A percentile compares a stretch with the other conserved stretches of the same genome.
Evolutionary conservation across 1,140 invertebrate genomes (phyloP).

Genomic region (Microvelia longipes): DNA sequence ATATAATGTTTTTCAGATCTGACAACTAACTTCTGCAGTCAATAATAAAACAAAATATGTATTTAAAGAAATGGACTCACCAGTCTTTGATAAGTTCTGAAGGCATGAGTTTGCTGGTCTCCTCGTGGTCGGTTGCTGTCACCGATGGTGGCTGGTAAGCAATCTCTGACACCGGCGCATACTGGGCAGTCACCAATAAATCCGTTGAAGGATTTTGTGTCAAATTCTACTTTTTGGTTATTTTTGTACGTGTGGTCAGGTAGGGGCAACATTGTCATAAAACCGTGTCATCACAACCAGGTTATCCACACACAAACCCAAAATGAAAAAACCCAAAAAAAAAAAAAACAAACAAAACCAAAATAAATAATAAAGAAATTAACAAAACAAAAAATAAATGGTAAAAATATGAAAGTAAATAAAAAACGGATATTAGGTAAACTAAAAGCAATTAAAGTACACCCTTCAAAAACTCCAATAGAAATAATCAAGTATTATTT

Average conservation of each 20-base stretch:
- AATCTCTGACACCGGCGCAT: conserved; percentile 49
- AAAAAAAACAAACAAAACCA: conserved; percentile 11
- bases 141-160: conserved; percentile 36
- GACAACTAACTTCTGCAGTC: too few species aligned
- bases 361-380: conserved; percentile 1
- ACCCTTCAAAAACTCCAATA: too few species aligned
- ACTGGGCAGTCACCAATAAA: conserved; percentile 47
- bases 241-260: too few species aligned
- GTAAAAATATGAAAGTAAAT: not conserved
- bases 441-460: too few species aligned
- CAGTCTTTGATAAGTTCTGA: conserved; percentile 47
- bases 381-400: not conserved
- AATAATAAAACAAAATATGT: not conserved
- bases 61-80: conserved; percentile 25
- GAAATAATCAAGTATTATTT: too few species aligned
- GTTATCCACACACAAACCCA: not conserved
- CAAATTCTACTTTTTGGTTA: conserved; percentile 22
- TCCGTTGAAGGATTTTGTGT: conserved; percentile 50
- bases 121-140: conserved; percentile 34
- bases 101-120: conserved; percentile 48
- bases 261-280: too few species aligned
- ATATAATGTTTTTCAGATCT: too few species aligned
- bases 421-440: too few species aligned
- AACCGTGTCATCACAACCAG: too few species aligned
- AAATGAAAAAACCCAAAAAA: conserved; percentile 13